Evolutionary conservation across 64 coral and sea anemone genomes (phyloP), one percentile per base, ranked within the genome.

Genomic region (Stylophora pistillata): DNA sequence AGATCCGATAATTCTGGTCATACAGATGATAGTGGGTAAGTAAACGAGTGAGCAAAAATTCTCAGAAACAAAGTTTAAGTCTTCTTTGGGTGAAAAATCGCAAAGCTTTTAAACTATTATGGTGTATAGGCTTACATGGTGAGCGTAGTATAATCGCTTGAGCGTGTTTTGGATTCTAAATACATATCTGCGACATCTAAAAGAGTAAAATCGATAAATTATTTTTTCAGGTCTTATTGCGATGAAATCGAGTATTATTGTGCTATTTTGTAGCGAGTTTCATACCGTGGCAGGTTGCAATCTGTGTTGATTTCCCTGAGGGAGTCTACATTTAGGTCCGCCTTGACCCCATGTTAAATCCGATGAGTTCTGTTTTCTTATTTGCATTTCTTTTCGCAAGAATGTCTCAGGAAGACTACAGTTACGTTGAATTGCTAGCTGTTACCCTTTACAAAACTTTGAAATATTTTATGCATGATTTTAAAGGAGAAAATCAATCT

Each of bases 11-110:
- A 41, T 62, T 84, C 62, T n/a, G 62, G 62, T 20, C 31, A 84
- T 15, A 69, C 80, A 70, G 80, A 84, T 53, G 80, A 84, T 2
- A 69, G 62, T 28, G 31, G 62, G 80, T 84, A 23, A 84, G 80
- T 84, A 0, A 69, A 53, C 26, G 32, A 69, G 13, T n/a, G 0
- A 12, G 18, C 3, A 20, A 84, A 84, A 28, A 53, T 25, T 21
- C 20, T 21, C 12, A 68, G 25, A n/a, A n/a, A 68, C 64, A 68
- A 68, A 68, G 64, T 68, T 68, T 21, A 26, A 25, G 26, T 21
- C 64, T 68, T 68, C 64, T 68, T 68, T 25, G 26, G 21, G 21
- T 47, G 37, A 47, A 47, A 25, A 21, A 26, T n/a, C 23, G 23
- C 26, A 68, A 25, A 68, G 21, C 26, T 21, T 68, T 68, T 21